These are phyloP conservation scores for Chaitophorus viminalis DNA, from an alignment of 2,888 invertebrate species.

Conservation along the genomic window DNA sequence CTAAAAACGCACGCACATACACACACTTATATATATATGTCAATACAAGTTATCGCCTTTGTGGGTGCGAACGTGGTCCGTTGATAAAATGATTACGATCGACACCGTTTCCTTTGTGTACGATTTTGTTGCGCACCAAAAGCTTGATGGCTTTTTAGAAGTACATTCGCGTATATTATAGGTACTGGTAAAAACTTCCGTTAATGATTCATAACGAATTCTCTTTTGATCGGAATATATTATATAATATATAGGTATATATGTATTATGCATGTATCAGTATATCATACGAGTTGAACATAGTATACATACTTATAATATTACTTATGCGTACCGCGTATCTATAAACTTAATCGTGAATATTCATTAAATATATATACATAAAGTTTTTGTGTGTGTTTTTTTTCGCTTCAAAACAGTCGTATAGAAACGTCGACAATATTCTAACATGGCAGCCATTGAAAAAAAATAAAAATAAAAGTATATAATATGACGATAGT, in stretches of 20 bases:
- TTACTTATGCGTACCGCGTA: background rate
- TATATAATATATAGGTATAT: background rate
- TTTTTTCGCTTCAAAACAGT: background rate
- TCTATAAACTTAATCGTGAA: slow-evolving; percentile 10
- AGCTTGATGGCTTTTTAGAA: slow-evolving; percentile 51
- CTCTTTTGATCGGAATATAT: slow-evolving; percentile 10
- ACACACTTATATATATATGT: background rate
- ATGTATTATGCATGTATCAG: background rate
- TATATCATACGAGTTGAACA: background rate
- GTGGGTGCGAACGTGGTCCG: slow-evolving; percentile 2
- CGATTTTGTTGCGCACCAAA: background rate
- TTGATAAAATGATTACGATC: slow-evolving; percentile 48
- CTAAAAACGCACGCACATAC: background rate
- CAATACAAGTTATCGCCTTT: slow-evolving; percentile 55
- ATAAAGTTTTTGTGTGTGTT: background rate
- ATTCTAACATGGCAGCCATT: background rate
- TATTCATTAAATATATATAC: slow-evolving; percentile 6
- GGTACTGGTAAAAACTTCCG: slow-evolving; percentile 21
- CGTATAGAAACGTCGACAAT: background rate
- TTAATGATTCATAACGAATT: slow-evolving; percentile 51
- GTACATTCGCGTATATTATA: background rate
- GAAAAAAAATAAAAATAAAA: background rate
- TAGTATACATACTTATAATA: background rate
- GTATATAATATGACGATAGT: background rate
- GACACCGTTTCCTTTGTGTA: slow-evolving; percentile 46